Conservation (phyloP, 1,140 invertebrate species). For the Drosophila repleta region DNA sequence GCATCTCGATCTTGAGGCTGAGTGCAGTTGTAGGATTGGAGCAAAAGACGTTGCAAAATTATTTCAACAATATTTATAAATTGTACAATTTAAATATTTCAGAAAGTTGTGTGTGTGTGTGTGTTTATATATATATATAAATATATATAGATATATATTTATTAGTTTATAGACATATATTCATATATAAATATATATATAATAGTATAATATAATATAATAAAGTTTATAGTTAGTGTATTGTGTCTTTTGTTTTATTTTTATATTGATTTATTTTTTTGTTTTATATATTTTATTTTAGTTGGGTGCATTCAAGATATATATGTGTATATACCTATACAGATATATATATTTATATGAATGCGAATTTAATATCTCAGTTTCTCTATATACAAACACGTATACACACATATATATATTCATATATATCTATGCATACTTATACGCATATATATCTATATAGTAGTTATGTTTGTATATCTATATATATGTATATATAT, state of each 20-base stretch:
- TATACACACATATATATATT: no score
- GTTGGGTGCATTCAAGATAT: conserved; percentile 23
- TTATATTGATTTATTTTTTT: background rate
- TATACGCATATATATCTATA: no score
- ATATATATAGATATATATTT: no score
- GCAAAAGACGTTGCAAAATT: background rate
- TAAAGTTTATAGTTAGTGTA: no score
- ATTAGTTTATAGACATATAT: background rate
- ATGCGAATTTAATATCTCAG: conserved; percentile 13
- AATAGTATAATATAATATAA: no score
- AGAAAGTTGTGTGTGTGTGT: conserved; percentile 5
- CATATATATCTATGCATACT: no score
- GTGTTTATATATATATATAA: background rate
- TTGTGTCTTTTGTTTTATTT: background rate
- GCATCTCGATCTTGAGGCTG: background rate
- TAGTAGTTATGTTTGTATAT: conserved; percentile 10
- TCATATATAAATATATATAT: background rate
- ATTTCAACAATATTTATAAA: conserved; percentile 11
- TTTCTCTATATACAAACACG: background rate
- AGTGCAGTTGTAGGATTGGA: background rate
- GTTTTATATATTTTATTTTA: background rate
- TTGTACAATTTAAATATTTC: conserved; percentile 5
- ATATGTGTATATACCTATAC: conserved; percentile 1
- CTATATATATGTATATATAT: background rate
- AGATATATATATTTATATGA: conserved; percentile 11